These are phyloP conservation scores for Pediacus dermestoides DNA, from an alignment of 2,888 invertebrate genomes.

Conservation along the genomic window DNA sequence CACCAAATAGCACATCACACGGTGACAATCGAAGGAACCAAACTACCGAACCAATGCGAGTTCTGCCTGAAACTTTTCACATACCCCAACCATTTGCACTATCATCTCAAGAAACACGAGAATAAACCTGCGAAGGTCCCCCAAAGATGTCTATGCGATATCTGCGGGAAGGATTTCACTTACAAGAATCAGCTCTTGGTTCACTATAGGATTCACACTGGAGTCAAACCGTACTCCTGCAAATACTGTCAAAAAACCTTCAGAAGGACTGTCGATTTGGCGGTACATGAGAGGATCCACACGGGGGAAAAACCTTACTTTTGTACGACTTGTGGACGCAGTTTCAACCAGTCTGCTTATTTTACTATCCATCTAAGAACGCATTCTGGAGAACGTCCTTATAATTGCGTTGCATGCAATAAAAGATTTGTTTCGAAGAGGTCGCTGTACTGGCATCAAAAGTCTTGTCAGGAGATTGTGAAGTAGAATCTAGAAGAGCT, in stretches of 20 bases:
- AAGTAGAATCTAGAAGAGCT: too few relatives aligned
- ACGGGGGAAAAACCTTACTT: slow-evolving; percentile 61
- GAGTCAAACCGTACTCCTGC: slow-evolving; percentile 42
- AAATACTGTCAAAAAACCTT: slow-evolving; percentile 43
- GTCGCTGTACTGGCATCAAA: slow-evolving; percentile 54
- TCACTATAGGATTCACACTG: slow-evolving; percentile 43
- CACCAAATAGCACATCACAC: too few relatives aligned
- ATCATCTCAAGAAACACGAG: too few relatives aligned
- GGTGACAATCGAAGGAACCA: slow-evolving; percentile 43
- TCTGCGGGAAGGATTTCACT: slow-evolving; percentile 43
- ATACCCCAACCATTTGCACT: too few relatives aligned
- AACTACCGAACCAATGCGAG: slow-evolving; percentile 41
- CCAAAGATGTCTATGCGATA: slow-evolving; percentile 41
- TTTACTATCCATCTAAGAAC: slow-evolving; percentile 60
- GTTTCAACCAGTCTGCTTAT: slow-evolving; percentile 59
- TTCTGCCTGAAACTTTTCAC: slow-evolving; percentile 32
- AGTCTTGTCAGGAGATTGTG: too few relatives aligned
- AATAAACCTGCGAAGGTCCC: too few relatives aligned
- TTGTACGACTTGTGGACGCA: slow-evolving; percentile 60
- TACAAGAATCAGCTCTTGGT: slow-evolving; percentile 39
- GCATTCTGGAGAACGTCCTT: slow-evolving; percentile 60
- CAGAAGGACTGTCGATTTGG: slow-evolving; percentile 50
- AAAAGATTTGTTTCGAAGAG: slow-evolving; percentile 60
- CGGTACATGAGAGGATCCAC: slow-evolving; percentile 60
- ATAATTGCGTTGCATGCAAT: slow-evolving; percentile 56